These are phyloP conservation scores for Plutella xylostella DNA, from an alignment of 2,888 invertebrate genomes.

Conservation along the genomic window DNA sequence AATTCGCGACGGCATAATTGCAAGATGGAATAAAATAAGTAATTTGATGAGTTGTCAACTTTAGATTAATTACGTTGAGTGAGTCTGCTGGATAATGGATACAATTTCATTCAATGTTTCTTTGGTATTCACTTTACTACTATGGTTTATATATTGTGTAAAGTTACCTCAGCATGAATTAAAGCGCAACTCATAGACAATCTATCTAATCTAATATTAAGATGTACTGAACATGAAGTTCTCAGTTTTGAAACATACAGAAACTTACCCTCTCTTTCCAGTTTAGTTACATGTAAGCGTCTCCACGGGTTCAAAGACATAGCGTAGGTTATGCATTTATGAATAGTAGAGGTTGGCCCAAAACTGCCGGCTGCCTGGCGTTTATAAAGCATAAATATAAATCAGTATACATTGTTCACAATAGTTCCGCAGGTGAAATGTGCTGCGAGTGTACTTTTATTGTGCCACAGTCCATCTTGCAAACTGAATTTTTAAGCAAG, in stretches of 20 bases:
- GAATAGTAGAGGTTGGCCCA: conserved; percentile 27
- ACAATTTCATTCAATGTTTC: no score
- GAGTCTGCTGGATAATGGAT: no score
- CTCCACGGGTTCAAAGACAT: conserved; percentile 11
- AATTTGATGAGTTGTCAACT: conserved; percentile 6
- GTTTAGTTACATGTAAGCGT: background rate
- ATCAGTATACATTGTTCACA: conserved; percentile 12
- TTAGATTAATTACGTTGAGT: conserved; percentile 6
- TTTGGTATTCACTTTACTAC: no score
- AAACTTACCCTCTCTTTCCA: no score
- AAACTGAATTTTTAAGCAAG: no score
- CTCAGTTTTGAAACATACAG: no score
- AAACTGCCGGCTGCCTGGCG: conserved; percentile 19
- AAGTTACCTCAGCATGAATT: no score
- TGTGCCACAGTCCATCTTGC: background rate
- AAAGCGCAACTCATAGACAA: no score
- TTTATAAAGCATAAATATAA: conserved; percentile 33
- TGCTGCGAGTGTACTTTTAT: conserved; percentile 1
- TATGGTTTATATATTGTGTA: no score
- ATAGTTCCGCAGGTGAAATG: conserved; percentile 2
- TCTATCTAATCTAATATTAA: no score
- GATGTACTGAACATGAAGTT: no score
- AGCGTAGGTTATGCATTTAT: conserved; percentile 15
- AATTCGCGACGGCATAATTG: background rate
- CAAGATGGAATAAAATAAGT: background rate